Evolutionary conservation across 2,888 invertebrate genomes (phyloP).

Genomic region (Pterobdella sp.): DNA sequence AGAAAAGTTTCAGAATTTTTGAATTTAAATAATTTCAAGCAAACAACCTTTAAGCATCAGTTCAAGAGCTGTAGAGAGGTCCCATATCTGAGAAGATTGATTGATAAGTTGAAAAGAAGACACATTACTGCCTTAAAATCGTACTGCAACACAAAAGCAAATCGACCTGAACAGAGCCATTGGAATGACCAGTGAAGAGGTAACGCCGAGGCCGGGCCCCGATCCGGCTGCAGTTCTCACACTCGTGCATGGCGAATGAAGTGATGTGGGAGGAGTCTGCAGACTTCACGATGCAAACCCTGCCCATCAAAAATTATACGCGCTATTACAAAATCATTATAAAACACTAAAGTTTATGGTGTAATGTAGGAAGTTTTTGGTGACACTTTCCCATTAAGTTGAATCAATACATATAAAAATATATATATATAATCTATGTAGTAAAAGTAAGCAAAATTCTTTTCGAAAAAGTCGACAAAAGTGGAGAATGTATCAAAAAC

Average conservation of each 20-base stretch:
- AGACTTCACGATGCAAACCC: constrained; percentile 39
- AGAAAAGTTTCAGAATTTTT: constrained; percentile 2
- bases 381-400: no score
- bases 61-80: constrained; percentile 87
- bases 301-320: no score
- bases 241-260: constrained; percentile 92
- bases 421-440: no score
- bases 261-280: constrained; percentile 88
- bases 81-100: constrained; percentile 69
- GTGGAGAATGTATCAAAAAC: no score
- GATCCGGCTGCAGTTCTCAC: constrained; percentile 89
- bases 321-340: no score
- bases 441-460: no score
- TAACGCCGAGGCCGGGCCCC: constrained; percentile 72
- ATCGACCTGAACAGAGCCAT: constrained; percentile 46
- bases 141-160: neutral
- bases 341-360: no score
- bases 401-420: no score
- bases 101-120: neutral
- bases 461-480: no score
- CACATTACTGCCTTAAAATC: neutral
- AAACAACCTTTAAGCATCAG: constrained; percentile 47
- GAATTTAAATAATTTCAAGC: constrained; percentile 10
- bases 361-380: no score
- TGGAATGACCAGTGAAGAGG: constrained; percentile 50